Conservation (phyloP, 2,888 invertebrate species). For the Caenorhabditis japonica region DNA sequence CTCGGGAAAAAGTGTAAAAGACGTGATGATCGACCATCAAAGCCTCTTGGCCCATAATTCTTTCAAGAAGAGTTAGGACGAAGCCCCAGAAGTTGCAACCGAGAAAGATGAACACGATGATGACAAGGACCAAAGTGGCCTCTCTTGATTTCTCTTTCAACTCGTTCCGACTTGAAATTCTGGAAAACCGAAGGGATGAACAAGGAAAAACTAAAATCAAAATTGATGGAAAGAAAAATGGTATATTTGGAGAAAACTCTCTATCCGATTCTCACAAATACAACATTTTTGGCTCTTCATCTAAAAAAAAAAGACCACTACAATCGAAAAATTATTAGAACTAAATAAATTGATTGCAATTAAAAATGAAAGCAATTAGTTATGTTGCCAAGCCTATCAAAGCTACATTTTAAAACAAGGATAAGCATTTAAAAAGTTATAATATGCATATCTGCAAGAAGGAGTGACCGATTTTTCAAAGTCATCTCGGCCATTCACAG, state of each 20-base stretch:
- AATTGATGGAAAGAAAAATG: conserved; percentile 1
- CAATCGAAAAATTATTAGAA: conserved; percentile 11
- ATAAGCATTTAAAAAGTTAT: too few relatives aligned
- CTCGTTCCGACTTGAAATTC: conserved; percentile 62
- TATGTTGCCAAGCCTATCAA: too few relatives aligned
- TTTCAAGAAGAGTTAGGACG: conserved; percentile 70
- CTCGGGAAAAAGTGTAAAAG: conserved; percentile 73
- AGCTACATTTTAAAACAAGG: too few relatives aligned
- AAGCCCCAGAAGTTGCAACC: conserved; percentile 76
- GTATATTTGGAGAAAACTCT: background rate
- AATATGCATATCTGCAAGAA: too few relatives aligned
- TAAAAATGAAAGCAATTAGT: too few relatives aligned
- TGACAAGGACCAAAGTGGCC: conserved; percentile 71
- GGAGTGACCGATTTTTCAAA: too few relatives aligned
- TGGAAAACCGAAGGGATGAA: conserved; percentile 32
- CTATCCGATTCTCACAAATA: background rate
- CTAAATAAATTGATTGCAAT: background rate
- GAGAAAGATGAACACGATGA: conserved; percentile 74
- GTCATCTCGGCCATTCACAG: too few relatives aligned
- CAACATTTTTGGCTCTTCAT: too few relatives aligned
- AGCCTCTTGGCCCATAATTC: conserved; percentile 63
- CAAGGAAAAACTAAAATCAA: conserved; percentile 7
- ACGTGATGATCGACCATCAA: conserved; percentile 61
- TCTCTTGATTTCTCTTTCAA: conserved; percentile 72
- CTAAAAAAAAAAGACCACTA: too few relatives aligned